Evolutionary conservation across 2,797 vertebrate genomes (phyloP).

Genomic region (Liparis tanakae): DNA sequence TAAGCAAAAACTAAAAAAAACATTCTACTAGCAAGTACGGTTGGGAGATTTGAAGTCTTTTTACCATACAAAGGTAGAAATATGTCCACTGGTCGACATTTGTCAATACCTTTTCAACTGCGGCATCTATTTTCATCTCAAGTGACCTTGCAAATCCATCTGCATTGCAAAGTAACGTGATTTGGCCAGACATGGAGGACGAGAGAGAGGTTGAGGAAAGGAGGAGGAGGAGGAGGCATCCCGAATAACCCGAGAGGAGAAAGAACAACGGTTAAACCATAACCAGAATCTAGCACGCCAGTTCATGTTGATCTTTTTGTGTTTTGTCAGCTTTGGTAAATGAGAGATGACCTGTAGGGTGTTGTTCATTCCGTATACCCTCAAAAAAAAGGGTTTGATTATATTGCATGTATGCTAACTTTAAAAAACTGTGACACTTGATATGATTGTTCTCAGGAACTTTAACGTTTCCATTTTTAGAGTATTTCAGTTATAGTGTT

Average conservation of each 20-base stretch:
- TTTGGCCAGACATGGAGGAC: neutral
- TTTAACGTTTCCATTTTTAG: too few species aligned
- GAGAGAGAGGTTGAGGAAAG: neutral
- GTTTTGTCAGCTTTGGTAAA: too few species aligned
- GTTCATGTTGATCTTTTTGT: neutral
- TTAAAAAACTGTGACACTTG: too few species aligned
- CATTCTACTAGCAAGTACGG: neutral
- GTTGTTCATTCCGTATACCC: too few species aligned
- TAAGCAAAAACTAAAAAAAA: neutral
- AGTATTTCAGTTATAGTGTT: too few species aligned
- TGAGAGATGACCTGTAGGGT: too few species aligned
- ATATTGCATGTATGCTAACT: too few species aligned
- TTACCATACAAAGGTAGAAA: neutral
- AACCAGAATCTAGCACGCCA: neutral
- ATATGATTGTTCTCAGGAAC: too few species aligned
- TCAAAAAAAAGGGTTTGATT: too few species aligned
- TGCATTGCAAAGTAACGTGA: neutral
- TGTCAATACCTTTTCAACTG: neutral
- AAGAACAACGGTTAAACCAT: neutral
- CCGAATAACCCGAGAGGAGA: neutral
- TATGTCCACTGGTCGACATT: neutral
- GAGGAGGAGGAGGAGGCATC: neutral
- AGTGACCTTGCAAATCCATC: neutral
- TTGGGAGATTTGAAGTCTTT: neutral
- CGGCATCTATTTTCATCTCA: neutral